A percentile compares a stretch with the other conserved stretches of the same genome.
Conservation (phyloP, 2,888 invertebrate genomes). For the Spisula solida region DNA sequence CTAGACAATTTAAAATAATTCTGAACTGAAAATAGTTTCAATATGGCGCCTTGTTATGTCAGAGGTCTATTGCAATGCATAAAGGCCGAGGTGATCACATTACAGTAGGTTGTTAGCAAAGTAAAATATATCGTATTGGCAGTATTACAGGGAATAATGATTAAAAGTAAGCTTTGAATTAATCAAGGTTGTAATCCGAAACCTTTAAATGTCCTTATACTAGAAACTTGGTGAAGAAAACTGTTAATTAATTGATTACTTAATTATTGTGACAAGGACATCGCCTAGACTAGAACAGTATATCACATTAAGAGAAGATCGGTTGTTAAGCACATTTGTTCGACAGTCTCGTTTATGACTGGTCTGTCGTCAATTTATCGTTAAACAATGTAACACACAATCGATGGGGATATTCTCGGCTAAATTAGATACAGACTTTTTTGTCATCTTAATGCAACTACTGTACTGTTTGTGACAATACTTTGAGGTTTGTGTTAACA, state of each 20-base stretch:
- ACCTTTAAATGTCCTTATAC: not conserved
- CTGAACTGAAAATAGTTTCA: too few relatives aligned
- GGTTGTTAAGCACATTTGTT: not conserved
- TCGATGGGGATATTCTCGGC: not conserved
- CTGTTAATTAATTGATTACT: not conserved
- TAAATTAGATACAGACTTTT: not conserved
- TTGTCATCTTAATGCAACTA: not conserved
- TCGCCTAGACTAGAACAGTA: not conserved
- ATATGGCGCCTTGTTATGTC: too few relatives aligned
- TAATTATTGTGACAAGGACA: constrained; percentile 2
- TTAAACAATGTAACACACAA: constrained; percentile 6
- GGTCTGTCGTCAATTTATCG: not conserved
- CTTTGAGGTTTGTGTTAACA: too few relatives aligned
- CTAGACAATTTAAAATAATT: too few relatives aligned
- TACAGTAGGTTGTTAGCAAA: too few relatives aligned
- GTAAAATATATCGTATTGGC: too few relatives aligned
- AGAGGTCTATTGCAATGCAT: too few relatives aligned
- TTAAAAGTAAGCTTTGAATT: too few relatives aligned
- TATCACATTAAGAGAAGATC: not conserved
- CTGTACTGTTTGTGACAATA: not conserved
- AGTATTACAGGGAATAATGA: too few relatives aligned
- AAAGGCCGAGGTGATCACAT: too few relatives aligned
- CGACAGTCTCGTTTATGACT: not conserved
- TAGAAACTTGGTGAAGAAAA: not conserved
- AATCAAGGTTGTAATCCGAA: not conserved